phyloP scores from a whole-genome alignment of 2,113 vertebrate genomes.

The Rattus norvegicus region DNA sequence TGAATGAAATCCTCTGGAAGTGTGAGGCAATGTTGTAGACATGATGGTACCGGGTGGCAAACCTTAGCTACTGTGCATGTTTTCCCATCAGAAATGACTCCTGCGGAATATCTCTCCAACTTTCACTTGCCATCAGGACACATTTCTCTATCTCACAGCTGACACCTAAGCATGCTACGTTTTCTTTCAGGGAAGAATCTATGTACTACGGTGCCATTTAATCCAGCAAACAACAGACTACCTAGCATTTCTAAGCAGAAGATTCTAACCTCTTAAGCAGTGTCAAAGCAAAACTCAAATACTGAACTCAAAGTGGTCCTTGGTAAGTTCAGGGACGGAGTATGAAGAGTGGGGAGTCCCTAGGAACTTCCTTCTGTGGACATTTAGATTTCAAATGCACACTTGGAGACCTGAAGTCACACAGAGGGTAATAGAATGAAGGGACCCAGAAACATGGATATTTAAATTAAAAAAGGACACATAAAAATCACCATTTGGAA shows the following conservation, averaged over 20 bases:
- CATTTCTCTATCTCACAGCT: neutral
- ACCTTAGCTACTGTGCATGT: neutral
- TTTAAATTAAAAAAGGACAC: neutral
- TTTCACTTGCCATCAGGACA: neutral
- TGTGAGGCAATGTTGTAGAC: rapidly evolving
- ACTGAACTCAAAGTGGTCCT: neutral
- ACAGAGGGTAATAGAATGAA: neutral
- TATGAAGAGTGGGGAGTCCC: too few relatives aligned
- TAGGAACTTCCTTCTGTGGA: neutral
- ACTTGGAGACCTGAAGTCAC: neutral
- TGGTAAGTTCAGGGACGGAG: neutral
- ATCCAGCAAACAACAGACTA: neutral
- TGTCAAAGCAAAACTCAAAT: neutral
- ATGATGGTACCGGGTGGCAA: neutral
- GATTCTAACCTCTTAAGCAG: slow-evolving; percentile 27
- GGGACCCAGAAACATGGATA: neutral
- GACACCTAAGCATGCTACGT: neutral
- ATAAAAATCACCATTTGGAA: slow-evolving; percentile 64
- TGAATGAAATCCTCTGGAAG: neutral
- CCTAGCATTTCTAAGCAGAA: neutral
- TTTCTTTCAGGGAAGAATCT: neutral
- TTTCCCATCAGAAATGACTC: neutral
- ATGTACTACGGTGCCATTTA: neutral
- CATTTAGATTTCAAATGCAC: neutral
- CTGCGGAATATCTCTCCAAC: too few relatives aligned